Conservation (phyloP, 1,140 invertebrate genomes). For the Anagrus nilaparvatae region DNA sequence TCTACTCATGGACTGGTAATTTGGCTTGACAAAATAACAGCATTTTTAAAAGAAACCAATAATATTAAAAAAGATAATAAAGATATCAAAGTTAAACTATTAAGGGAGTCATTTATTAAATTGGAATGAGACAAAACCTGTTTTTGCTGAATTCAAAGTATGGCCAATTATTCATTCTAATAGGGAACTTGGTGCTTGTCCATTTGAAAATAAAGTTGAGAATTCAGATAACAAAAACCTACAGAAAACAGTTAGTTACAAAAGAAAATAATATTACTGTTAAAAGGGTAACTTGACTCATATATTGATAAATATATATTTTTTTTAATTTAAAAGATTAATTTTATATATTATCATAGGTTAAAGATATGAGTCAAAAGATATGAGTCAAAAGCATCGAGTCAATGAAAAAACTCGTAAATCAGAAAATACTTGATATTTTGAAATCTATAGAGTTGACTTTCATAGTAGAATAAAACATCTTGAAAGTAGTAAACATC, state of each 20-base stretch:
- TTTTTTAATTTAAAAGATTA: too few relatives aligned
- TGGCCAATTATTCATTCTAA: conserved; percentile 42
- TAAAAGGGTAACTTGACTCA: too few relatives aligned
- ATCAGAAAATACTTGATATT: conserved; percentile 51
- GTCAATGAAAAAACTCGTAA: conserved; percentile 44
- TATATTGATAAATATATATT: too few relatives aligned
- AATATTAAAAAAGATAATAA: conserved; percentile 28
- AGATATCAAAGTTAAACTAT: conserved; percentile 32
- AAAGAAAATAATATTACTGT: too few relatives aligned
- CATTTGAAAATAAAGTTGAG: too few relatives aligned
- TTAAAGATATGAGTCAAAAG: too few relatives aligned
- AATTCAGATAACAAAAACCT: too few relatives aligned
- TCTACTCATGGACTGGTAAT: conserved; percentile 45
- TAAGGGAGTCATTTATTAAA: conserved; percentile 42
- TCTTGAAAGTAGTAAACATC: conserved; percentile 55
- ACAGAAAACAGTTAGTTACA: too few relatives aligned
- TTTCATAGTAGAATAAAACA: conserved; percentile 56
- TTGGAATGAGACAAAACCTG: conserved; percentile 42
- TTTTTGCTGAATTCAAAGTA: conserved; percentile 37
- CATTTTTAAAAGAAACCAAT: conserved; percentile 28
- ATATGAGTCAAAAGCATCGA: conserved; percentile 55
- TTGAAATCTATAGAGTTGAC: conserved; percentile 62
- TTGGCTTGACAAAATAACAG: conserved; percentile 37
- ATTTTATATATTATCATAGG: too few relatives aligned
- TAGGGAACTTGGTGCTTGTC: conserved; percentile 34